Conservation (phyloP, 2,113 vertebrate genomes). For the Microtus oregoni region DNA sequence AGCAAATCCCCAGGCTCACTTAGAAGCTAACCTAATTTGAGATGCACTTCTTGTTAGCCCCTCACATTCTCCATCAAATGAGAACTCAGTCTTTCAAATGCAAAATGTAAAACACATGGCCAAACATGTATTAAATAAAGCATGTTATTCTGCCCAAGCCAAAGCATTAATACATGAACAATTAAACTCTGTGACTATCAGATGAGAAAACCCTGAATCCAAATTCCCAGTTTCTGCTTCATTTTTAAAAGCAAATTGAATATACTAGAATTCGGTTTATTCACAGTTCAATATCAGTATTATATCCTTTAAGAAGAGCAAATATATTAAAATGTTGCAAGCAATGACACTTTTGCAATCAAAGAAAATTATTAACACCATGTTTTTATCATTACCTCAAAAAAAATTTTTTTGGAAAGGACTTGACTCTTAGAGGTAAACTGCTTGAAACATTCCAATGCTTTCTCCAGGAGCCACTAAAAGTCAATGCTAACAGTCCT, state of each 20-base stretch:
- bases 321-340: slow-evolving; percentile 64
- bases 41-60: slow-evolving; percentile 68
- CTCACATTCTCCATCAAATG: slow-evolving; percentile 73
- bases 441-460: slow-evolving; percentile 39
- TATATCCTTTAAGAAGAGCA: slow-evolving; percentile 46
- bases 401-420: slow-evolving; percentile 8
- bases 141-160: slow-evolving; percentile 48
- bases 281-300: slow-evolving; percentile 35
- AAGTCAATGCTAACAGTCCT: slow-evolving; percentile 62
- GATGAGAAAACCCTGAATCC: neutral
- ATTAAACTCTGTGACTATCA: slow-evolving; percentile 67
- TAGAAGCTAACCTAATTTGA: slow-evolving; percentile 72
- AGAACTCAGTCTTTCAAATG: slow-evolving; percentile 72
- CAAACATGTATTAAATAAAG: slow-evolving; percentile 26
- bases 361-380: neutral
- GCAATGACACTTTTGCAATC: slow-evolving; percentile 45
- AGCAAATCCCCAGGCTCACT: slow-evolving; percentile 69
- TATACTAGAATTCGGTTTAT: too few species aligned
- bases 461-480: slow-evolving; percentile 51
- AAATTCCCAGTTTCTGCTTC: slow-evolving; percentile 20
- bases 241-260: slow-evolving; percentile 64
- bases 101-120: slow-evolving; percentile 74
- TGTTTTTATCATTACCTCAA: slow-evolving; percentile 55
- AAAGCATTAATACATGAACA: slow-evolving; percentile 77
- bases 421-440: slow-evolving; percentile 17